Base-by-base conservation (phyloP, 2,888 invertebrate genomes). In the Agonum fuliginosum region DNA sequence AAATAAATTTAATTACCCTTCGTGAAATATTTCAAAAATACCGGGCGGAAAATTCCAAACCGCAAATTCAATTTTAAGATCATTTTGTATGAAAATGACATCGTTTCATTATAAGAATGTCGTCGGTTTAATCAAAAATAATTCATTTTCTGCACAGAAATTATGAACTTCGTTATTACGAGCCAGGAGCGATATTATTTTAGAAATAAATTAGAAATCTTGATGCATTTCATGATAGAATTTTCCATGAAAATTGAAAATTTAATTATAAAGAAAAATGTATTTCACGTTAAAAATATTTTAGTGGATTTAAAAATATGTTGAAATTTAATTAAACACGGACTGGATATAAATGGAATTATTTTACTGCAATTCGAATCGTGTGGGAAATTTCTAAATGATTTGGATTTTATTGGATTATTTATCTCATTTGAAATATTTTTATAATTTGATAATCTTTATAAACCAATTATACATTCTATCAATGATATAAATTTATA, bases 241-340 rank as follows among this genome's bases (percentile, higher is more conserved):
- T 30, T 3, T 30, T 30, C 30, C n/a, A 30, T 8, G 8, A 5
- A 5, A 8, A 30, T 30, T 30, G 30, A 30, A 30, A 30, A 30
- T 30, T 30, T 8, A 8, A 30, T 5, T 30, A 8, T 37, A 37
- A 37, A 37, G n/a, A 43, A 14, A 43, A 14, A 5, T n/a, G 10
- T 43, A n/a, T 43, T 43, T 43, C 12, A 43, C 0, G 43, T 43
- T 43, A 5, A 43, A 43, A 43, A 14, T 14, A 8, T 43, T 43
- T 12, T 43, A 43, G n/a, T n/a, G n/a, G n/a, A n/a, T n/a, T 43
- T 12, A 5, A 43, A 4, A 43, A 1, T 5, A 12, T 14, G 43
- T 43, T 43, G 14, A 43, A 43, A n/a, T n/a, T 43, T 43, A 43
- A 43, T 43, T 43, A 43, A 43, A 43, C 12, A 43, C 43, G 14